Evolutionary conservation across 2,888 invertebrate species (phyloP).

Genomic region (Carterocephalus palaemon): DNA sequence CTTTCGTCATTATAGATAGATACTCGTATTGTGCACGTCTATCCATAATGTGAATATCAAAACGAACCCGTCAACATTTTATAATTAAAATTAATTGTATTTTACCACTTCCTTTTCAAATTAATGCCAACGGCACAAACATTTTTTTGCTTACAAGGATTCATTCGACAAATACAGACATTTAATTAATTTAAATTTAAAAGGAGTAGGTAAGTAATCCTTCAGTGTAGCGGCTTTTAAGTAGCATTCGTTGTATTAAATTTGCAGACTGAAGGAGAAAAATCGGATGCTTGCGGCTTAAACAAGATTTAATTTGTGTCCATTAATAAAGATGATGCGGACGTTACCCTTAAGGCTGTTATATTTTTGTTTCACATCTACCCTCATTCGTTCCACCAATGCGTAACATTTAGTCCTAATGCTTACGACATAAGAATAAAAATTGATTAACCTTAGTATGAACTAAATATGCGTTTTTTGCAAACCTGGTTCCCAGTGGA

Average conservation of each 20-base stretch:
- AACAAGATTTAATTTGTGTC: slow-evolving; percentile 66
- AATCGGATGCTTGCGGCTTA: slow-evolving; percentile 50
- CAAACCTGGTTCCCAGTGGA: slow-evolving; percentile 30
- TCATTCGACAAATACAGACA: slow-evolving; percentile 5
- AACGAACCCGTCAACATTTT: too few species aligned
- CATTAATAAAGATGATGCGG: slow-evolving; percentile 70
- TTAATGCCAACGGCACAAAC: too few species aligned
- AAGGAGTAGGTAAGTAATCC: slow-evolving; percentile 36
- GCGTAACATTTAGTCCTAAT: background rate
- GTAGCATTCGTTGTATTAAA: slow-evolving; percentile 69
- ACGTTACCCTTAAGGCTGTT: slow-evolving; percentile 48
- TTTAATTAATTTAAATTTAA: slow-evolving; percentile 40
- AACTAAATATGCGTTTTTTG: slow-evolving; percentile 31
- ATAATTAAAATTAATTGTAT: too few species aligned
- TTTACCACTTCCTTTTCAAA: too few species aligned
- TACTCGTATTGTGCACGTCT: too few species aligned
- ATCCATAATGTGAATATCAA: too few species aligned
- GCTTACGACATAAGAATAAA: background rate
- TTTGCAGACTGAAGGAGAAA: slow-evolving; percentile 65
- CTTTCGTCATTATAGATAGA: slow-evolving; percentile 5
- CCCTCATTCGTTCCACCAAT: background rate
- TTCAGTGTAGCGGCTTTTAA: slow-evolving; percentile 44
- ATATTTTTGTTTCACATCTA: slow-evolving; percentile 37
- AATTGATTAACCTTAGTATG: background rate
- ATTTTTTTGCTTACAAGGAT: slow-evolving; percentile 1